A percentile compares a stretch with the other conserved stretches of the same genome.
phyloP scores from a whole-genome alignment of 2,797 vertebrate genomes.

The Lycodopsis pacificus region DNA sequence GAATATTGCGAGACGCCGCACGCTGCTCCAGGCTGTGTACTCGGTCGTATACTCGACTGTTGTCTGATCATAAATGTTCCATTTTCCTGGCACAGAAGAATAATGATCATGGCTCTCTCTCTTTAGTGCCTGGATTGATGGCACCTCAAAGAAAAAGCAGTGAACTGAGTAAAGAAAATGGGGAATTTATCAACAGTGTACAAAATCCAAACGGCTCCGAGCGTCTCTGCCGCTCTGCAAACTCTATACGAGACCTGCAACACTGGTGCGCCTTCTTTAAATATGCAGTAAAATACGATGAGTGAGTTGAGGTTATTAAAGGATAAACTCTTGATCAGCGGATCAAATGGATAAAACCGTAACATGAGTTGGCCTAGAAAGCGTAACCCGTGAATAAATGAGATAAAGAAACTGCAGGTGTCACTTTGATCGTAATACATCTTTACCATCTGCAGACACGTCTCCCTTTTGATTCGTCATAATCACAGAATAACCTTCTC shows the following conservation, averaged over 20 bases:
- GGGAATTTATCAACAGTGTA: neutral
- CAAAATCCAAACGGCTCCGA: neutral
- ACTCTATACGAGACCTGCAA: neutral
- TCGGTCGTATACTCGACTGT: neutral
- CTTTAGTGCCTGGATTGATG: conserved; percentile 19
- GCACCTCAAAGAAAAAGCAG: conserved; percentile 31
- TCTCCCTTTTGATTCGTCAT: conserved; percentile 29
- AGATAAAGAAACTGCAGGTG: conserved; percentile 15
- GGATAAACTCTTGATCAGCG: neutral
- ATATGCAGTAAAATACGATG: neutral
- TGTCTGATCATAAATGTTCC: conserved; percentile 13
- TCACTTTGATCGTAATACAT: conserved; percentile 51
- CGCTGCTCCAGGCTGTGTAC: neutral
- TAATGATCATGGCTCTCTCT: conserved; percentile 11
- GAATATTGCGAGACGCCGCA: conserved; percentile 4
- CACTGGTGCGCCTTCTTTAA: neutral
- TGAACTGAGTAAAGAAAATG: conserved; percentile 13
- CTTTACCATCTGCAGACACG: conserved; percentile 26
- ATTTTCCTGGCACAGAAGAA: neutral
- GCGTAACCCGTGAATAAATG: conserved; percentile 16
- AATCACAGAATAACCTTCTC: conserved; percentile 27
- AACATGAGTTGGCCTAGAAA: neutral
- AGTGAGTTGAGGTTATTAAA: neutral
- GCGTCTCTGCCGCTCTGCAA: neutral
- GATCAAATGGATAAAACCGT: conserved; percentile 1